These are phyloP conservation scores for Diadumene lineata DNA, from an alignment of 92 coral and sea anemone genomes.

Conservation along the genomic window DNA sequence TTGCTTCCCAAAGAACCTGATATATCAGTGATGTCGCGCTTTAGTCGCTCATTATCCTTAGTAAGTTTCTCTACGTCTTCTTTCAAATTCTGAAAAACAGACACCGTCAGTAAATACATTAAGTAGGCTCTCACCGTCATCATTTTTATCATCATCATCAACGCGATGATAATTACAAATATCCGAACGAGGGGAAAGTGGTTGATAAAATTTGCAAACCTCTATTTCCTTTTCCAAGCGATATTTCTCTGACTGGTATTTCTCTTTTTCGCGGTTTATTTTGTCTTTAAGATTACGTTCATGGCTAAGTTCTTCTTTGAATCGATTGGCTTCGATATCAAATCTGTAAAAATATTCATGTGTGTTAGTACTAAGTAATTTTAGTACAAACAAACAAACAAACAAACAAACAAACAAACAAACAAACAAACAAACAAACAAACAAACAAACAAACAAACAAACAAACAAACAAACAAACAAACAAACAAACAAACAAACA, in stretches of 20 bases:
- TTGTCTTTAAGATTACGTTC: conserved; percentile 81
- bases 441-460: too few species aligned
- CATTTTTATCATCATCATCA: too few species aligned
- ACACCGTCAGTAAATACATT: background rate
- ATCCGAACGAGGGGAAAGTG: too few species aligned
- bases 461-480: too few species aligned
- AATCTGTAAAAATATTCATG: conserved; percentile 51
- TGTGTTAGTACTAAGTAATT: too few species aligned
- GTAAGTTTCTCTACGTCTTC: conserved; percentile 67
- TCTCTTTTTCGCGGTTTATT: conserved; percentile 86
- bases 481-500: too few species aligned
- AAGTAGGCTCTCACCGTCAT: background rate
- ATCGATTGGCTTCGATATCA: conserved; percentile 77
- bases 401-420: too few species aligned
- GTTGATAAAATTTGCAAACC: conserved; percentile 41
- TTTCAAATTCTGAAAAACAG: conserved; percentile 63
- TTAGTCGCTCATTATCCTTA: conserved; percentile 67
- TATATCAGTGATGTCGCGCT: conserved; percentile 75
- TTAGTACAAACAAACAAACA: too few species aligned
- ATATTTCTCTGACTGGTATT: conserved; percentile 68
- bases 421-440: too few species aligned
- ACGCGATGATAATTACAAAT: too few species aligned
- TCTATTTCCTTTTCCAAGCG: conserved; percentile 76
- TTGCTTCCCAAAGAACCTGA: conserved; percentile 33
- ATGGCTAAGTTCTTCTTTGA: conserved; percentile 69